A percentile compares a stretch with the other conserved stretches of the same genome.
These are phyloP conservation scores for Aegithalos caudatus DNA, from an alignment of 2,113 vertebrate species.

Conservation along the genomic window DNA sequence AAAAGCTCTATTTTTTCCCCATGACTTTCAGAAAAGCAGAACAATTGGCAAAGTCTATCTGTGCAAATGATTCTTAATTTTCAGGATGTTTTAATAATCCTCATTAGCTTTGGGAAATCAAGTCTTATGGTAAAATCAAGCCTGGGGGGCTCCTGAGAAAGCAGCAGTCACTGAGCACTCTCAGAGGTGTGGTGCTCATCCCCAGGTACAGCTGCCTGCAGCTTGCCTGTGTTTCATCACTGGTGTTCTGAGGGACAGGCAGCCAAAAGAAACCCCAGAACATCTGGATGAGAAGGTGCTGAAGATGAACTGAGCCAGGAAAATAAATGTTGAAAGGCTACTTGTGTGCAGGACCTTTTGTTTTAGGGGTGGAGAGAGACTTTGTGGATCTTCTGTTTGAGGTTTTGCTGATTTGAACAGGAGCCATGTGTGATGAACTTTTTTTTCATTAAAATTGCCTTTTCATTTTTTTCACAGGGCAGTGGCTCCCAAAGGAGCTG, in stretches of 20 bases:
- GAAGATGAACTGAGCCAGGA: neutral
- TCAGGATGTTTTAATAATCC: conserved; percentile 46
- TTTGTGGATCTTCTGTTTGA: neutral
- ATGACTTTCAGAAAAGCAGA: conserved; percentile 25
- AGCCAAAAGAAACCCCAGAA: neutral
- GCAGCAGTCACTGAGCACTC: neutral
- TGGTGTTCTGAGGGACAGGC: neutral
- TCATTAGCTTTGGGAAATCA: conserved; percentile 29
- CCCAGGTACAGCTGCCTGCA: neutral
- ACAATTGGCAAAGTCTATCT: neutral
- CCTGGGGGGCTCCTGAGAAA: neutral
- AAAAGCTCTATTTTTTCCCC: neutral
- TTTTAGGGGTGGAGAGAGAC: neutral
- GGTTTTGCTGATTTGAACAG: neutral
- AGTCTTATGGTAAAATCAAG: neutral
- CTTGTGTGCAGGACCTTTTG: neutral
- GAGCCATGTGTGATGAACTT: neutral
- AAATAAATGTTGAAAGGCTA: neutral
- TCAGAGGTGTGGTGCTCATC: neutral
- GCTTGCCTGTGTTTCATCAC: neutral
- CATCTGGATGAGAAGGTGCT: neutral
- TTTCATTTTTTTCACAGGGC: neutral
- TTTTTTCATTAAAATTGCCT: neutral
- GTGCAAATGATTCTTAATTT: conserved; percentile 38
- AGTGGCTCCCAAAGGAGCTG: neutral